Evolutionary conservation across 1,140 invertebrate species (phyloP).

Genomic region (Neelides sp.): DNA sequence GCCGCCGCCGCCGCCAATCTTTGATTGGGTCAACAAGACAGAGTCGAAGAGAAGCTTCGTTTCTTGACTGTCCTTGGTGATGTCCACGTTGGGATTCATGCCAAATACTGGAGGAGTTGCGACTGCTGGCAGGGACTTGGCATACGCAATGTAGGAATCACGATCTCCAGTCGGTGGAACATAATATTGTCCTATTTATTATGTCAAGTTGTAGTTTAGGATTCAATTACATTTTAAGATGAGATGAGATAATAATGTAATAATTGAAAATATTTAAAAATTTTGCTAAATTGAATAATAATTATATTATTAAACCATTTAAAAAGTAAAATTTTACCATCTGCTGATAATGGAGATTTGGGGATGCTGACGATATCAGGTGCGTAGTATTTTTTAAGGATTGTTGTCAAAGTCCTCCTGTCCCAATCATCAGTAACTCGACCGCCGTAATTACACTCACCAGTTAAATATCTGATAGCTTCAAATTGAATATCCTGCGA

Average conservation of each 20-base stretch:
- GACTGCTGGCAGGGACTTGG: constrained; percentile 60
- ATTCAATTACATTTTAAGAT: no score
- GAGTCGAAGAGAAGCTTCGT: constrained; percentile 64
- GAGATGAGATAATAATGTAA: no score
- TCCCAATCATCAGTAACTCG: constrained; percentile 92
- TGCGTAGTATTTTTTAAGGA: constrained; percentile 69
- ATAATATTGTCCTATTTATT: constrained; percentile 58
- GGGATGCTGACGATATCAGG: constrained; percentile 35
- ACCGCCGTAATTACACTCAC: constrained; percentile 94
- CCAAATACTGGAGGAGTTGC: constrained; percentile 78
- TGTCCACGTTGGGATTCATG: constrained; percentile 86
- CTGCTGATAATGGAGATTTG: constrained; percentile 38
- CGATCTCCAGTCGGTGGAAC: constrained; percentile 61
- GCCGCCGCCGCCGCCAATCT: constrained; percentile 37
- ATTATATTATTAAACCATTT: not conserved
- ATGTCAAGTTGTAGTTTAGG: no score
- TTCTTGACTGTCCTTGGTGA: constrained; percentile 83
- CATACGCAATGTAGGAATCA: constrained; percentile 61
- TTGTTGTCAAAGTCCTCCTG: constrained; percentile 67
- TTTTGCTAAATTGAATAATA: not conserved
- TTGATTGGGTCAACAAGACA: constrained; percentile 70
- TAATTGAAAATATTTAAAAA: not conserved
- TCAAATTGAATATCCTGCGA: constrained; percentile 68
- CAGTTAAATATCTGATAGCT: constrained; percentile 76
- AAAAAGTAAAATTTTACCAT: constrained; percentile 27